Evolutionary conservation across 1,140 invertebrate species (phyloP).

Genomic region (Aphaenogaster floridana): DNA sequence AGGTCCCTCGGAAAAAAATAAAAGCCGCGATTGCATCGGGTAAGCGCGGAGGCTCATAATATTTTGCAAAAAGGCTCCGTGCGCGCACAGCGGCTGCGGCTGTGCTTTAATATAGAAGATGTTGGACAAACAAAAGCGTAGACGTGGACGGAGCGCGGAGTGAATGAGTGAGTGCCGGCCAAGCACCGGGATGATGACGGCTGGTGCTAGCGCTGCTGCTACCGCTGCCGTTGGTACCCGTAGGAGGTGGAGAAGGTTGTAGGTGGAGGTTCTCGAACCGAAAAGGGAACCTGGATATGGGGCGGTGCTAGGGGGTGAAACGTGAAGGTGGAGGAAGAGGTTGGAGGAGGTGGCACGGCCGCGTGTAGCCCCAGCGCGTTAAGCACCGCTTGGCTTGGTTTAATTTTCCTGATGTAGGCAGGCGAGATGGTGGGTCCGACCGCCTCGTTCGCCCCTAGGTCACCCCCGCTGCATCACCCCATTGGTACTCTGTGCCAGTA

Average conservation of each 20-base stretch:
- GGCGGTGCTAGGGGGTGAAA: constrained; percentile 24
- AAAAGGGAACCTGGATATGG: constrained; percentile 74
- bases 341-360: constrained; percentile 79
- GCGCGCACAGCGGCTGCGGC: constrained; percentile 59
- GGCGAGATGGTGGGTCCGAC: constrained; percentile 82
- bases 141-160: constrained; percentile 80
- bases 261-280: constrained; percentile 72
- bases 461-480: constrained; percentile 80
- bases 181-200: constrained; percentile 73
- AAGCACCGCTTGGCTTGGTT: constrained; percentile 87
- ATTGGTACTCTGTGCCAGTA: constrained; percentile 72
- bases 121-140: constrained; percentile 86
- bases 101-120: constrained; percentile 85
- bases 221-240: constrained; percentile 62
- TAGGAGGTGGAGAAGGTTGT: constrained; percentile 63
- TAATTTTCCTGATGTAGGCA: constrained; percentile 87
- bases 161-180: constrained; percentile 80
- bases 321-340: constrained; percentile 72
- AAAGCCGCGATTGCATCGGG: constrained; percentile 68
- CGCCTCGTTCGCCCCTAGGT: constrained; percentile 81
- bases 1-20: constrained; percentile 42
- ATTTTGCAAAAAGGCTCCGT: constrained; percentile 72
- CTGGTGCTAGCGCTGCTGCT: constrained; percentile 66
- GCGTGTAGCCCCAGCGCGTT: constrained; percentile 86
- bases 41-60: constrained; percentile 68